phyloP scores from a whole-genome alignment of 2,888 invertebrate species.

The Listrodromus nycthemerus region DNA sequence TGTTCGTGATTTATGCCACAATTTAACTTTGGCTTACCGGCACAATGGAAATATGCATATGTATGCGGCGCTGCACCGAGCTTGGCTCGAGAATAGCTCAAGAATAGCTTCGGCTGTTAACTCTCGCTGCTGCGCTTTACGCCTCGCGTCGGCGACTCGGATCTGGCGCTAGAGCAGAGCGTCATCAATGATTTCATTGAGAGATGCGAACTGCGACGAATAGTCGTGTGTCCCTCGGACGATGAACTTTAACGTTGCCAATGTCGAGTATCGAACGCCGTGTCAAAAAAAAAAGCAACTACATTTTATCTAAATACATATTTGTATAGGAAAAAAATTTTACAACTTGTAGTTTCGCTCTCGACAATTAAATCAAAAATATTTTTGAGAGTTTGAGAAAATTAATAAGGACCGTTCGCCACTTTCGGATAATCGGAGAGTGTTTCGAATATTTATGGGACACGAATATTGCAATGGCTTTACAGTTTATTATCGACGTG shows the following conservation, averaged over 20 bases:
- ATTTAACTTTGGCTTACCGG: slow-evolving; percentile 1
- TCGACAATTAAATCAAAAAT: no score
- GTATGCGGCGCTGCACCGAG: background rate
- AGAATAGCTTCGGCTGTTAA: slow-evolving; percentile 58
- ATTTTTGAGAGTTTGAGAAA: no score
- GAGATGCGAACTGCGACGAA: slow-evolving; percentile 38
- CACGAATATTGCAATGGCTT: no score
- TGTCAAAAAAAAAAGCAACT: background rate
- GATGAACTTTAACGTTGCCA: slow-evolving; percentile 63
- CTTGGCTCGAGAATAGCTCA: background rate
- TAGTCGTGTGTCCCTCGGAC: slow-evolving; percentile 46
- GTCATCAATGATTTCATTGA: slow-evolving; percentile 69
- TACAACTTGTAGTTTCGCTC: no score
- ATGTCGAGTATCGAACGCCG: slow-evolving; percentile 47
- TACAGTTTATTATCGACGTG: no score
- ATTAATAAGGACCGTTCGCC: no score
- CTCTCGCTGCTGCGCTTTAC: slow-evolving; percentile 14
- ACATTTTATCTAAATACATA: slow-evolving; percentile 28
- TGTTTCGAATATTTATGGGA: no score
- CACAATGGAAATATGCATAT: slow-evolving; percentile 9
- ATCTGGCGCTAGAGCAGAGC: slow-evolving; percentile 33
- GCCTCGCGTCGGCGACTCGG: background rate
- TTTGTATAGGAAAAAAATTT: no score
- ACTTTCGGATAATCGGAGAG: no score
- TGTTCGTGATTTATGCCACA: background rate